These are phyloP conservation scores for Fundulus diaphanus DNA, from an alignment of 2,797 vertebrate species.

Conservation along the genomic window DNA sequence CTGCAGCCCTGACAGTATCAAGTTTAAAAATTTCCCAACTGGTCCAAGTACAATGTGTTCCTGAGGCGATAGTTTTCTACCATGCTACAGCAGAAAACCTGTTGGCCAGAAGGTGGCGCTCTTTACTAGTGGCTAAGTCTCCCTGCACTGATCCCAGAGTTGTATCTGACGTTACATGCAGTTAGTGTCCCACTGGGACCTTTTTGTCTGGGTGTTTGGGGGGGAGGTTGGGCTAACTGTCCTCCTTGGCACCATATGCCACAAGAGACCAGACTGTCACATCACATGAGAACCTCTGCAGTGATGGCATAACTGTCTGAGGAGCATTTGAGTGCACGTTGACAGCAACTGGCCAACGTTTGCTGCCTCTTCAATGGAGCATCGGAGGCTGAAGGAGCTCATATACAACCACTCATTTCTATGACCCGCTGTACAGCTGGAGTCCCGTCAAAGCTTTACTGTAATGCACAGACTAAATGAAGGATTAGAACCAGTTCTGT, in stretches of 20 bases:
- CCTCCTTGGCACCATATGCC: slow-evolving; percentile 71
- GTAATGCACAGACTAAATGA: not conserved
- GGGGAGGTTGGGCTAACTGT: slow-evolving; percentile 57
- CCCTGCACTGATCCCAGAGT: not conserved
- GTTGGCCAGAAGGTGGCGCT: slow-evolving; percentile 62
- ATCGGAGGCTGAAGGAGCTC: no score
- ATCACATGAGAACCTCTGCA: slow-evolving; percentile 53
- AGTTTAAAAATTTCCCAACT: slow-evolving; percentile 54
- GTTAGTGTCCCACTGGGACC: slow-evolving; percentile 64
- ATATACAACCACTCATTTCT: not conserved
- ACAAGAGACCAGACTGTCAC: slow-evolving; percentile 61
- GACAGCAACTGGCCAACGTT: slow-evolving; percentile 27
- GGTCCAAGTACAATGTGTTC: slow-evolving; percentile 62
- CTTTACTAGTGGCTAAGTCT: slow-evolving; percentile 44
- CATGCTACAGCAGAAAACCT: not conserved
- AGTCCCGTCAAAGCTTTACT: not conserved
- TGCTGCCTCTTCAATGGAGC: slow-evolving; percentile 4
- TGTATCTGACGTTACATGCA: no score
- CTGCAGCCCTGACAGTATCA: slow-evolving; percentile 42
- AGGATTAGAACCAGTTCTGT: not conserved
- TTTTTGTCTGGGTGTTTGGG: slow-evolving; percentile 66
- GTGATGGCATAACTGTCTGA: slow-evolving; percentile 70
- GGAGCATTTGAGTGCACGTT: not conserved
- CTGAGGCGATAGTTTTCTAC: slow-evolving; percentile 26
- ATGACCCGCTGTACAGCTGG: not conserved